Base-by-base conservation (phyloP, 2,797 vertebrate species). In the Buphagus erythrorhynchus region DNA sequence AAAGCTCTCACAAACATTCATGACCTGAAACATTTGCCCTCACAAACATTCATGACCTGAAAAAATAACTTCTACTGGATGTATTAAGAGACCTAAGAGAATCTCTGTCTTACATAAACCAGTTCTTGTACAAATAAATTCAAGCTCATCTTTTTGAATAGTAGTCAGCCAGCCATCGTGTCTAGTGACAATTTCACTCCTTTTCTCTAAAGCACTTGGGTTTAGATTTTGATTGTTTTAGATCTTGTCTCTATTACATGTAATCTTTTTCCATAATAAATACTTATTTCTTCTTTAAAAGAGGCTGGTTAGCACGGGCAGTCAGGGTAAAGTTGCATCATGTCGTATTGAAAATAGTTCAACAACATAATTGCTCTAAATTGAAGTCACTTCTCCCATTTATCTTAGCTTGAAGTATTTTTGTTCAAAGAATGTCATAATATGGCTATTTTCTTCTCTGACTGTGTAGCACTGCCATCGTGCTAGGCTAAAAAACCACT, bases 401-500 rank as follows among this genome's bases (percentile, higher is more conserved):
- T 86, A 69, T 91, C 80, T 88, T 81, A 45, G 73, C 55, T 84
- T 85, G 48, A 87, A 89, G 20, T 49, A 82, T 79, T 93, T 54
- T 54, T 84, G 18, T 58, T 49, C 49, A 16, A 76, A 55, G 43
- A 51, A 26, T 49, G 28, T 4, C 20, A 36, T 16, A n/a, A 48
- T 71, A 52, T 6, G 5, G 18, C 52, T 90, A 20, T 71, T 93
- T 63, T 72, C 40, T 72, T 26, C 58, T 52, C 59, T 72, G 51
- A 25, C 8, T 1, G 0, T 38, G 25, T 14, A 25, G 20, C 31
- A 14, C 4, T 67, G 31, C 28, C 8, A 7, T 29, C 10, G 1
- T 16, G 51, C 46, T 55, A 43, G 28, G 20, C 22, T 85, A 25
- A 88, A 91, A 25, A 26, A 49, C 9, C 11, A 4, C 11, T 63